Base-by-base conservation (phyloP, 2,797 vertebrate genomes). In the Acrossocheilus fasciatus region DNA sequence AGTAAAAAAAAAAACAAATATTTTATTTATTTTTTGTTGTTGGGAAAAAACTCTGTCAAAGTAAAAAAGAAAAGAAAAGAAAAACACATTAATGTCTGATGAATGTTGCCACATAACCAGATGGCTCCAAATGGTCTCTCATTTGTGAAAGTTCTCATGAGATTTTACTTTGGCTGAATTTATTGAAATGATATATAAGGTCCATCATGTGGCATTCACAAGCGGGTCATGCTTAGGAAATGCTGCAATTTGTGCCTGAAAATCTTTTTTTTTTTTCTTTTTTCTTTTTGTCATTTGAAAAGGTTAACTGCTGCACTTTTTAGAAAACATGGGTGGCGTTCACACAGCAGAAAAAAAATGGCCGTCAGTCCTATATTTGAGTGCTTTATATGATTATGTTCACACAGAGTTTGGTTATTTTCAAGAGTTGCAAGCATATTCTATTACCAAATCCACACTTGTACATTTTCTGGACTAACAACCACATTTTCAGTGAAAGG, bases 51-150 rank as follows among this genome's bases (percentile, higher is more conserved):
- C 39, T 26, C 14, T 59, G 23, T 73, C 39, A 30, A 73, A 82
- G 36, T 64, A 52, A 52, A 10, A n/a, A 17, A 17, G 73, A n/a
- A 14, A 64, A 79, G 1, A 76, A 34, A 57, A 39, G 6, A 36
- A 57, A 50, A 66, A 45, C n/a, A 14, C 79, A 81, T 81, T 36
- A 76, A 39, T 84, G 57, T 84, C 43, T 84, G 59, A 76, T 18
- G 5, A 76, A 50, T 75, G 34, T n/a, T 84, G 57, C 83, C 73
- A 84, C 34, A 84, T 68, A 50, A 20, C 59, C 83, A 84, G 83
- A 84, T 84, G 83, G 83, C 83, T 77, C 45, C 62, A 84, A 69
- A 43, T 17, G 62, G 45, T 84, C 45, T 77, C 45, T 69, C 74
- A 30, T 84, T 77, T 77, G n/a, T 69, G 73, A 52, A 81, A 68